Evolutionary conservation across 2,113 vertebrate species (phyloP).

Genomic region (Oxyruncus cristatus): DNA sequence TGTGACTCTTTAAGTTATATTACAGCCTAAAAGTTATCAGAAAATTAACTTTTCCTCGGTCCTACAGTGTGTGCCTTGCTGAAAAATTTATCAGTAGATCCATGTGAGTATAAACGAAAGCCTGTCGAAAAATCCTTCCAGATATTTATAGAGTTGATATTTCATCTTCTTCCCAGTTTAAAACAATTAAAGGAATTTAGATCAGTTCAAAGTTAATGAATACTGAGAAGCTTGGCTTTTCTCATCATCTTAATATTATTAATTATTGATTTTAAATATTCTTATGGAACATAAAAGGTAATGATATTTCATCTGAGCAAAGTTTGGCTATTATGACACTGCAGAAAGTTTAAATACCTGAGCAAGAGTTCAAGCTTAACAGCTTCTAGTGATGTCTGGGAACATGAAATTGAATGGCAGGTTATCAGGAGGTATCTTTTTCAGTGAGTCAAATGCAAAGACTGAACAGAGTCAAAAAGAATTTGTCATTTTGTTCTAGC

Average conservation of each 20-base stretch:
- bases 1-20: not conserved
- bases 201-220: conserved; percentile 2
- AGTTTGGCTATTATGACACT: not conserved
- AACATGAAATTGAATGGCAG: not conserved
- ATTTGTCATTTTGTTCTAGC: not conserved
- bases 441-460: not conserved
- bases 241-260: not conserved
- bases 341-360: not conserved
- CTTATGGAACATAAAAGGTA: not conserved
- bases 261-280: conserved; percentile 9
- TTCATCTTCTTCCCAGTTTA: conserved; percentile 4
- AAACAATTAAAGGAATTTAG: not conserved
- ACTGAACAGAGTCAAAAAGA: not conserved
- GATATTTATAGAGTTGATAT: not conserved
- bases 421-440: not conserved
- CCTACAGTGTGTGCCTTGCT: not conserved
- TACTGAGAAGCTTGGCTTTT: not conserved
- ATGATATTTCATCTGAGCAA: not conserved
- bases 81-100: conserved; percentile 6
- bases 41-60: not conserved
- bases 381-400: not conserved
- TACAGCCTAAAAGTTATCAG: not conserved
- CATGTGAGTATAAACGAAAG: not conserved
- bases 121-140: not conserved
- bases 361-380: conserved; percentile 4